Base-by-base conservation (phyloP, 92 coral and sea anemone species). In the Micromussa lordhowensis region DNA sequence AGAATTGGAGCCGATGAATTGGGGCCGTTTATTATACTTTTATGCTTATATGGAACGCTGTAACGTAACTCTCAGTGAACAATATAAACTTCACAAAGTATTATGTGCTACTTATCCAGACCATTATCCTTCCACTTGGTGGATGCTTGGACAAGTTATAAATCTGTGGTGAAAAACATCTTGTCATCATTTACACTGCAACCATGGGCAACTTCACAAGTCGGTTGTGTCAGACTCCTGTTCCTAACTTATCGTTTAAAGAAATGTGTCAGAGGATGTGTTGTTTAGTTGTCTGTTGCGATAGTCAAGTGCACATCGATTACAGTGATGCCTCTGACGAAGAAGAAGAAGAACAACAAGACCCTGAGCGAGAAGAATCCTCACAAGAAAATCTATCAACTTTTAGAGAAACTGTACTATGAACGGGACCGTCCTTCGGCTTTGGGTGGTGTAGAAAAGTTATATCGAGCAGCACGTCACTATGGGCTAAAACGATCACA, bases 341-440 rank as follows among this genome's bases (percentile, higher is more conserved):
- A 53, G 35, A 77, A 26, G 30, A n/a, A n/a, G n/a, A n/a, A n/a
- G n/a, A 49, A 53, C 66, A 77, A 53, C 64, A 77, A 77, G 81
- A 53, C 21, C 12, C 29, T 28, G 81, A 51, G n/a, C n/a, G n/a
- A n/a, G n/a, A n/a, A n/a, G n/a, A n/a, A n/a, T n/a, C n/a, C n/a
- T n/a, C n/a, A 49, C 35, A 61, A 54, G 36, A 80, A 59, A 16
- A 12, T 30, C 17, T 28, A 69, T 21, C 72, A 35, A 59, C 84
- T 61, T 18, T 61, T 80, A 80, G 84, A 80, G 84, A 80, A 80
- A 59, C 73, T 35, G 54, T 61, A 80, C 32, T n/a, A 57, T 79
- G 83, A 57, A 59, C 15, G 22, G 14, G 31, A 59, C 54, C 29
- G 71, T 21, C 70, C 70, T 31, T 79, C 83, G 3, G 71, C 83